Base-by-base conservation (phyloP, 2,888 invertebrate genomes). In the Tipula helvola region DNA sequence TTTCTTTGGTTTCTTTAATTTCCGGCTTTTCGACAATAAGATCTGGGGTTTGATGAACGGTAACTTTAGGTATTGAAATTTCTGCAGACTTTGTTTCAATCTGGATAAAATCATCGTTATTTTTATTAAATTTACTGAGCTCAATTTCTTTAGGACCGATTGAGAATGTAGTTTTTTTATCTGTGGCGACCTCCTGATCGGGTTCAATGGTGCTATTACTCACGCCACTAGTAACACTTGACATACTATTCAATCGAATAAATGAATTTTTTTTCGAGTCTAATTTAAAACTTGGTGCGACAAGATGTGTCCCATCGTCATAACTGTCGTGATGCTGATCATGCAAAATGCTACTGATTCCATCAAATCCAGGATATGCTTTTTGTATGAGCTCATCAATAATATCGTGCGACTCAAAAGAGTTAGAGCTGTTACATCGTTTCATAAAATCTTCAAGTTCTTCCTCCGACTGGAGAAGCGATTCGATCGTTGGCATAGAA, bases 281-380 rank as follows among this genome's bases (percentile, higher is more conserved):
- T 83, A 88, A 87, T 87, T 88, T 88, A 28, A 86, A 88, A 47
- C 42, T 88, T 12, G 88, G 88, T 12, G 88, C 85, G 12, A 88
- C 88, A 16, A 87, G 84, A n/a, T 57, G 86, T 0, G 88, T 88
- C 5, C 88, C 88, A 87, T 89, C 89, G 39, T 89, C 88, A 42
- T 87, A 87, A 41, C 87, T 87, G 36, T 88, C 87, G 36, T 83
- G 28, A 44, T 44, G 41, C 7, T 85, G 85, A 18, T 85, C 41
- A 44, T 18, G 39, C 18, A 42, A 42, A 28, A 85, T 10, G 28
- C 42, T 42, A 13, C 42, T 42, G 3, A 42, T 18, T 10, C 87
- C 87, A 39, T 83, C 83, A 57, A 87, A 88, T 1, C 52, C 85
- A 8, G 87, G 44, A n/a, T 87, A 83, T 42, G 87, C 87, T 86